Evolutionary conservation across 1,140 invertebrate genomes (phyloP).

Genomic region (Gryllus bimaculatus): DNA sequence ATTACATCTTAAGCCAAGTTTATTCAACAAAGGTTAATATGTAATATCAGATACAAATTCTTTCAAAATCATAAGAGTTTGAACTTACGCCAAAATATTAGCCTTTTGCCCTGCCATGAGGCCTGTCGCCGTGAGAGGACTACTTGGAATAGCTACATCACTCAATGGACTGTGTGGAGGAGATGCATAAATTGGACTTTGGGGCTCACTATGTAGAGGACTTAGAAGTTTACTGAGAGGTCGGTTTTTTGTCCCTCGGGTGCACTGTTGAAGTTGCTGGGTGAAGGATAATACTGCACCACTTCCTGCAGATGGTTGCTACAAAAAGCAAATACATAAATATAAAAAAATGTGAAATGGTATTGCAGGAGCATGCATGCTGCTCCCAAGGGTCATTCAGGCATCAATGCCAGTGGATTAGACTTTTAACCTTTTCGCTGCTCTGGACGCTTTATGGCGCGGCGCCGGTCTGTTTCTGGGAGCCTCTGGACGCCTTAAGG

Average conservation of each 20-base stretch:
- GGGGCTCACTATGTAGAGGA: conserved; percentile 63
- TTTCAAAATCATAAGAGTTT: too few species aligned
- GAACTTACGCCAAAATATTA: neutral
- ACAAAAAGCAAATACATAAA: neutral
- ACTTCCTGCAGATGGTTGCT: neutral
- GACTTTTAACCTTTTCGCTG: too few species aligned
- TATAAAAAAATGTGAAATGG: too few species aligned
- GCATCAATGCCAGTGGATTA: too few species aligned
- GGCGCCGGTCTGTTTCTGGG: too few species aligned
- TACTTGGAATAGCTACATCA: conserved; percentile 41
- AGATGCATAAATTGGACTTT: conserved; percentile 72
- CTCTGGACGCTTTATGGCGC: too few species aligned
- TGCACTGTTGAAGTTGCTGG: conserved; percentile 62
- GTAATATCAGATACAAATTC: neutral
- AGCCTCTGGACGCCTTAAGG: too few species aligned
- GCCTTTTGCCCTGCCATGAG: neutral
- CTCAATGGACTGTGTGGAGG: conserved; percentile 74
- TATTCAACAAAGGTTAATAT: neutral
- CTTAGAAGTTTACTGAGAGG: conserved; percentile 51
- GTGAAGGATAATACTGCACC: conserved; percentile 49
- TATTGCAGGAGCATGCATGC: too few species aligned
- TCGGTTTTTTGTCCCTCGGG: conserved; percentile 45
- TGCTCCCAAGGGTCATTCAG: too few species aligned
- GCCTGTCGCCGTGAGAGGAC: conserved; percentile 3
- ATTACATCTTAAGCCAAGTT: too few species aligned